A percentile compares a stretch with the other conserved stretches of the same genome.
These are phyloP conservation scores for Eublepharis macularius DNA, from an alignment of 2,113 vertebrate species.

Conservation along the genomic window DNA sequence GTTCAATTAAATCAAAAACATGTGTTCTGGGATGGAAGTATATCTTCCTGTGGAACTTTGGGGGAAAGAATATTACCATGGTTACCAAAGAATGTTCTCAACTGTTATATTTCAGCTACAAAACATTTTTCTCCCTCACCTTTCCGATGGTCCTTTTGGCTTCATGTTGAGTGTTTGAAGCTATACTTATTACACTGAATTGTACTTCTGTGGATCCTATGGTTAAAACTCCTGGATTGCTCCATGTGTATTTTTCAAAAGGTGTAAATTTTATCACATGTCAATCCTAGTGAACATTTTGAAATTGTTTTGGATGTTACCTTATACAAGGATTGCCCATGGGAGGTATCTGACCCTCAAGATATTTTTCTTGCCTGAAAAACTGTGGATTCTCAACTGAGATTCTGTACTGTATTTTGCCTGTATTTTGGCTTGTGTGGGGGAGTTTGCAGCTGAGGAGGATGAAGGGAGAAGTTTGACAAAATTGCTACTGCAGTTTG, in stretches of 20 bases:
- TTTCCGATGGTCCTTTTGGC: background rate
- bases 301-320: background rate
- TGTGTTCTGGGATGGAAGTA: background rate
- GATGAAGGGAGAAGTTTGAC: too few species aligned
- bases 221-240: rapidly evolving
- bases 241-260: background rate
- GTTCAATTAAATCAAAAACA: background rate
- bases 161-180: slow-evolving; percentile 29
- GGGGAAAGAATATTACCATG: slow-evolving; percentile 50
- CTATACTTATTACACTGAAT: slow-evolving; percentile 7
- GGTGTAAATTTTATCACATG: background rate
- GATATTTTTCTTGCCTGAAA: background rate
- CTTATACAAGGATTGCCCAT: background rate
- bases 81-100: slow-evolving; percentile 46
- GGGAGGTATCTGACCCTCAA: background rate
- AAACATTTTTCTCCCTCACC: slow-evolving; percentile 5
- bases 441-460: background rate
- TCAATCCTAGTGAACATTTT: background rate
- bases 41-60: background rate
- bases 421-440: background rate
- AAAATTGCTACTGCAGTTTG: too few species aligned
- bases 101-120: slow-evolving; percentile 23
- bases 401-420: background rate
- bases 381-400: background rate
- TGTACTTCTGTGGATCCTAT: background rate